A percentile compares a stretch with the other conserved stretches of the same genome.
These are phyloP conservation scores for Sapayoa aenigma DNA, from an alignment of 2,113 vertebrate species.

Conservation along the genomic window DNA sequence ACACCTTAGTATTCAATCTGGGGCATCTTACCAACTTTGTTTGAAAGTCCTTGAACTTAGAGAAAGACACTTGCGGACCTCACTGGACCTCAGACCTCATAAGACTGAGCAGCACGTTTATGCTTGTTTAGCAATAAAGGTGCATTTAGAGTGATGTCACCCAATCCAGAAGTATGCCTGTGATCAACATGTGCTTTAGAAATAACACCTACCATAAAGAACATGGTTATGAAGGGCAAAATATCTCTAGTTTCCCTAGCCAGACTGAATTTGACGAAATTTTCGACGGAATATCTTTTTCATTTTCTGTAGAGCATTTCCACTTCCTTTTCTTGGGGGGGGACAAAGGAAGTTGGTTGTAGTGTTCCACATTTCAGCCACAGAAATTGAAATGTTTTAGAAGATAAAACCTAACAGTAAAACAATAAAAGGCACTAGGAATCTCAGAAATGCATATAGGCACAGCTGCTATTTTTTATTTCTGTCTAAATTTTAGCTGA, in stretches of 20 bases:
- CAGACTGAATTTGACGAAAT: background rate
- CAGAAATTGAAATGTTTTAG: background rate
- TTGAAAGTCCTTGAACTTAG: background rate
- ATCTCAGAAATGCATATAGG: background rate
- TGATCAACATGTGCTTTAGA: background rate
- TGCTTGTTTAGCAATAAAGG: fast-evolving
- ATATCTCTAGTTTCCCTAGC: background rate
- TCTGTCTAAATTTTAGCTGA: background rate
- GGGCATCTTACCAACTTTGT: background rate
- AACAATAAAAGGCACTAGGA: background rate
- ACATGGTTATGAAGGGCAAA: background rate
- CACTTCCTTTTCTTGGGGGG: background rate
- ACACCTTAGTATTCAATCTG: background rate
- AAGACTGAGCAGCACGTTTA: background rate
- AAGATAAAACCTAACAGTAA: background rate
- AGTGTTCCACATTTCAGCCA: background rate
- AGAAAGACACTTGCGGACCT: background rate
- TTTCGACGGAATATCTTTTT: background rate
- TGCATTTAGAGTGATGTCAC: background rate
- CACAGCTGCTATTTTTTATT: background rate
- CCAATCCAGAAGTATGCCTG: background rate
- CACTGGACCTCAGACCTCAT: background rate
- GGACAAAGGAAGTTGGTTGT: background rate
- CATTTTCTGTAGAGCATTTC: background rate
- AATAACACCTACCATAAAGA: background rate